Base-by-base conservation (phyloP, 2,113 vertebrate genomes). In the Symphodus melops region DNA sequence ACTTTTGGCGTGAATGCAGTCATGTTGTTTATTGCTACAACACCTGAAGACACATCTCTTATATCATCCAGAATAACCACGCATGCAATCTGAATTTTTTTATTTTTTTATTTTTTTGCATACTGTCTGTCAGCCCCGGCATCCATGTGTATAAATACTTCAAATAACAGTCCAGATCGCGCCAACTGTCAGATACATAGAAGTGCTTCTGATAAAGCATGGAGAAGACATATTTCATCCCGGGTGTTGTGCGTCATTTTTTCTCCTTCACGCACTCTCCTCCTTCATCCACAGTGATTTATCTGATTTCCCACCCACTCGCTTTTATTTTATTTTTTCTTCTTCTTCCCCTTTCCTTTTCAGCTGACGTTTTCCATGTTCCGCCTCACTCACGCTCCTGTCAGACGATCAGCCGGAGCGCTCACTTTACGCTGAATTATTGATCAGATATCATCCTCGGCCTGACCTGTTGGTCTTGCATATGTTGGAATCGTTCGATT, bases 171-270 rank as follows among this genome's bases (percentile, higher is more conserved):
- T 42, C 0, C 23, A 62, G 72, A 70, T 73, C 69, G 56, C 68
- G 63, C 58, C 72, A 70, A 41, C 55, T 84, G 72, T 70, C 71
- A 83, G 65, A 83, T 77, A 72, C 9, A 28, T 63, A 42, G 17
- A 62, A 60, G 52, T 33, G 69, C 46, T 74, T 68, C 59, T 72
- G 77, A 77, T 86, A 72, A 75, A 68, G 44, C 61, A 28, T 19
- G 61, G n/a, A 17, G n/a, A 44, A 66, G 48, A 69, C 49, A 72
- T 59, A 52, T 77, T 75, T 63, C 44, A 83, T 70, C 48, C 12
- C 5, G 37, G 60, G 19, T 61, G 57, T 55, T 78, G 65, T 59
- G 48, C 62, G 54, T 87, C 66, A 37, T 12, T 56, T 48, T 79
- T 59, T 68, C 61, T 61, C 66, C 33, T 59, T 71, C 58, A 44